A percentile compares a stretch with the other conserved stretches of the same genome.
phyloP scores from a whole-genome alignment of 2,888 invertebrate genomes.

The Ennomos fuscantarius region DNA sequence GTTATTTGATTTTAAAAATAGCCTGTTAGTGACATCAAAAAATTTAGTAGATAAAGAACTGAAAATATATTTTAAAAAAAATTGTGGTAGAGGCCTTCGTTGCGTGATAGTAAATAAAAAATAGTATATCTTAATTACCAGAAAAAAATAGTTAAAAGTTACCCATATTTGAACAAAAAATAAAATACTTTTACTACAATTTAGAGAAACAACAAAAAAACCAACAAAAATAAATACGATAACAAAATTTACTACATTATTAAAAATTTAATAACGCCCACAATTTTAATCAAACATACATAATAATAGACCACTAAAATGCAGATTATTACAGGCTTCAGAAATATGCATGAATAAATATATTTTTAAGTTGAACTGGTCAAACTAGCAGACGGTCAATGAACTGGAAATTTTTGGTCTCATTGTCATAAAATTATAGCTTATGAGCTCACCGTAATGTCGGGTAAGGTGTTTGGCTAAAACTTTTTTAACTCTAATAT shows the following conservation, averaged over 20 bases:
- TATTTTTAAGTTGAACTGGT: conserved; percentile 12
- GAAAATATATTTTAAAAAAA: too few species aligned
- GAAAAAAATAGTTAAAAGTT: not conserved
- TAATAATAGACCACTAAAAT: conserved; percentile 6
- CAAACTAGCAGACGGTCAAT: conserved; percentile 16
- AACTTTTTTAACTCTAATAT: not conserved
- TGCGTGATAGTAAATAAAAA: too few species aligned
- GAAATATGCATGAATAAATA: conserved; percentile 15
- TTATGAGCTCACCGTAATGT: conserved; percentile 7
- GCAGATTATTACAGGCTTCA: conserved; percentile 7
- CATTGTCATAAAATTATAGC: conserved; percentile 21
- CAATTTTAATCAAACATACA: conserved; percentile 14
- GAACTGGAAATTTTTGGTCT: conserved; percentile 20
- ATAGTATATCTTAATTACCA: too few species aligned
- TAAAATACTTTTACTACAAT: too few species aligned
- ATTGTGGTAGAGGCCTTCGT: too few species aligned
- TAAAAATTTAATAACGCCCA: conserved; percentile 12
- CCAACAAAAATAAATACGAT: not conserved
- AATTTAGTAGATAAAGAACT: too few species aligned
- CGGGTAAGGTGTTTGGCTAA: not conserved
- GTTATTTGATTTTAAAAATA: too few species aligned
- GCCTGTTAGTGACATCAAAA: too few species aligned
- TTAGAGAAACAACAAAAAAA: not conserved
- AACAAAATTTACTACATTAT: not conserved
- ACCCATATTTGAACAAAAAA: not conserved